Base-by-base conservation (phyloP, 2,797 vertebrate genomes). In the Diplodus sargus region DNA sequence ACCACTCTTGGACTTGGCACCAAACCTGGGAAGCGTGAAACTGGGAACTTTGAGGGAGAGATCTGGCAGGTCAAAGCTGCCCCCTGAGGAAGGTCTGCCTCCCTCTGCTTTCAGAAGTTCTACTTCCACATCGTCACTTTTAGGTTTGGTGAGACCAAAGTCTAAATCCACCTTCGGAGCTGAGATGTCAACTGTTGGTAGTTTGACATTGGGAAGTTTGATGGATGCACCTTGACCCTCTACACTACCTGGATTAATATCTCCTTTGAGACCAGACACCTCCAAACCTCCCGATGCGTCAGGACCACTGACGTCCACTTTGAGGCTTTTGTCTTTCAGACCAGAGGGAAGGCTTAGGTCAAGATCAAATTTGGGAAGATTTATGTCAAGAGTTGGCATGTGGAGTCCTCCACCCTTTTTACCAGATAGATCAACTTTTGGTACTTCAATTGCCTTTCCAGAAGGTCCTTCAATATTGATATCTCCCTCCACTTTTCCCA, bases 131-230 rank as follows among this genome's bases (percentile, higher is more conserved):
- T 90, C 90, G 14, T 95, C 94, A 53, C 34, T 74, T 91, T 94
- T 95, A 72, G 85, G 86, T 58, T 95, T 94, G 56, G 91, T 86
- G 34, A 94, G 79, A 23, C 87, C 92, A 85, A 97, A 94, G 47
- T 96, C 95, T 56, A 97, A 87, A 70, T 95, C 92, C 68, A 97
- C 90, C 54, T 94, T 96, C 0, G 97, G 96, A 63, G 95, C 92
- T 42, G 95, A 94, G 51, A 97, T 95, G 58, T 96, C 95, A 45
- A 97, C 94, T 59, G 94, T 89, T 25, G 95, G 95, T 78, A 96
- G 79, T 92, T 95, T 95, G 47, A 95, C 90, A 63, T 79, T 92
- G 0, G 96, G 95, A 64, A 95, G 81, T 88, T 95, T 95, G 4
- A 94, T 76, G 34, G 92, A 88, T 70, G 79, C 78, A 69, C 90